Evolutionary conservation across 2,888 invertebrate species (phyloP), one percentile per base, ranked within the genome.

Genomic region (Tineola bisselliella): DNA sequence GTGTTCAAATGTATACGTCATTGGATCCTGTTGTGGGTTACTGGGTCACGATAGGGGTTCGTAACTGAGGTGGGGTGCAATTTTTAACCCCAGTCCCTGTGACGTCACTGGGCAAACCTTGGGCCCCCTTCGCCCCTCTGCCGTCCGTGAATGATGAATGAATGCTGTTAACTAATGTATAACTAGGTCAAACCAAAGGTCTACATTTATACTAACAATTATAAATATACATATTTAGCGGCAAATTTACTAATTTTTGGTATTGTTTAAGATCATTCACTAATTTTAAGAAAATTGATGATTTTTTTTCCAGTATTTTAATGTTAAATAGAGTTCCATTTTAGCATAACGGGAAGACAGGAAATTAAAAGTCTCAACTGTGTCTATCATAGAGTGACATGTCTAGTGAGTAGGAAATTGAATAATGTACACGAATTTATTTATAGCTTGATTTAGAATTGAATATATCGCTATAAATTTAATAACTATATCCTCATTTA

Each of bases 131-230:
- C 25, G 68, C 70, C 38, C 69, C 70, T 17, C 52, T 52, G 5
- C 71, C 68, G 69, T 68, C 25, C 25, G 65, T 77, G 72, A 76
- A 82, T 82, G 78, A 84, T 84, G 84, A 84, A 84, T 86, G 84
- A 84, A 82, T 74, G 67, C 65, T 25, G 25, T 25, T 74, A 74
- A 71, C 68, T 73, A 71, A 70, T 66, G 64, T 62, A 52, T 70
- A 73, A 73, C 38, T 63, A 62, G 62, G 62, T 62, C 62, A 62
- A 8, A 44, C 5, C 43, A 43, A 43, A 43, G 43, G n/a, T 13
- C 43, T 25, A 25, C 25, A 6, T 25, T 25, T 25, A 6, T 25
- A 6, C 25, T 8, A 13, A 44, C 13, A 44, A 44, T 44, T 5
- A n/a, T 5, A 61, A 52, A 44, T 44, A 62, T 12, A n/a, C 58